These are phyloP conservation scores for Dryobota labecula DNA, from an alignment of 2,888 invertebrate species.

Conservation along the genomic window DNA sequence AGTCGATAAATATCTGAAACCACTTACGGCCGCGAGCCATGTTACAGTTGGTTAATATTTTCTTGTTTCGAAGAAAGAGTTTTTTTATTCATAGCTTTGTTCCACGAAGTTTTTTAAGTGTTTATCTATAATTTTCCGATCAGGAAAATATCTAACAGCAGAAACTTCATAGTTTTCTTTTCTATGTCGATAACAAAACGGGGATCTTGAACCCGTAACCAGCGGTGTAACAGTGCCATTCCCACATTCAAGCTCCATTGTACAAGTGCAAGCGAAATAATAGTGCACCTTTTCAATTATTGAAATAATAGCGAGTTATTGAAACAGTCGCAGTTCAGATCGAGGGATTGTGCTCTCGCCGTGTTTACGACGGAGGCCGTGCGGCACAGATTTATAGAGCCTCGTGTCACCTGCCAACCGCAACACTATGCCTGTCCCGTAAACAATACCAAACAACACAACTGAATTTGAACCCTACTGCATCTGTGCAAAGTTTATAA, in stretches of 20 bases:
- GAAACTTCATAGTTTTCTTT: neutral
- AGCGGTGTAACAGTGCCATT: conserved; percentile 46
- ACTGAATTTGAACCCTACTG: conserved; percentile 68
- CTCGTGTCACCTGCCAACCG: conserved; percentile 86
- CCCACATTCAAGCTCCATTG: conserved; percentile 59
- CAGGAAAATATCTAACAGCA: neutral
- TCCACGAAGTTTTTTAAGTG: conserved; percentile 19
- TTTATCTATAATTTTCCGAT: conserved; percentile 17
- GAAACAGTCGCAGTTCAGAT: conserved; percentile 78
- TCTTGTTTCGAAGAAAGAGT: conserved; percentile 23
- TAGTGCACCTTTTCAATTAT: conserved; percentile 69
- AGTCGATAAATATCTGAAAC: conserved; percentile 58
- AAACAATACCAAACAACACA: conserved; percentile 68
- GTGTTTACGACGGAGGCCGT: conserved; percentile 79
- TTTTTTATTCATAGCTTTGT: conserved; percentile 17
- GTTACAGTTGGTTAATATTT: conserved; percentile 37
- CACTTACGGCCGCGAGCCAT: conserved; percentile 41
- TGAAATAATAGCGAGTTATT: conserved; percentile 79
- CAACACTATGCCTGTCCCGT: conserved; percentile 80
- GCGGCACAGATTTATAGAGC: conserved; percentile 83
- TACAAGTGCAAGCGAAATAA: conserved; percentile 59
- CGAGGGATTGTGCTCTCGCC: conserved; percentile 77
- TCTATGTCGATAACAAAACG: conserved; percentile 13
- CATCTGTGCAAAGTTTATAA: conserved; percentile 66
- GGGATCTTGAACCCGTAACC: conserved; percentile 29